Evolutionary conservation across 2,888 invertebrate species (phyloP).

Genomic region (Polydrusus pterygomalis): DNA sequence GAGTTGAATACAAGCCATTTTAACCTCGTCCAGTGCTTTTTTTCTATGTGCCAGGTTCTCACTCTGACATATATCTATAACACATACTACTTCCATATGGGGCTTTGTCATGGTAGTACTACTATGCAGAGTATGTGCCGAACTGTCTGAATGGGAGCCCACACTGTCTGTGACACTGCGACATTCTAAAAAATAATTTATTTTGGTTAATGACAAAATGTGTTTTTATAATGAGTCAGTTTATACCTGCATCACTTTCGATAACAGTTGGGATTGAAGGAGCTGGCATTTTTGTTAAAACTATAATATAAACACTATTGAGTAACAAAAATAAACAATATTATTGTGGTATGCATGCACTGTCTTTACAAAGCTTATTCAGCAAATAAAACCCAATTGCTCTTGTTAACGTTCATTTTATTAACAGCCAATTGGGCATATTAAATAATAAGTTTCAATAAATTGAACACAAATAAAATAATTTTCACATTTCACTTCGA

Average conservation of each 20-base stretch:
- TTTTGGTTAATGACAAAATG: slow-evolving; percentile 54
- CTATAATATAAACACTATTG: slow-evolving; percentile 53
- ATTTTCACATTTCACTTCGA: slow-evolving; percentile 44
- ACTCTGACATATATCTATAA: slow-evolving; percentile 84
- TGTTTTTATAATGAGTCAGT: slow-evolving; percentile 54
- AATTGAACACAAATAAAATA: slow-evolving; percentile 36
- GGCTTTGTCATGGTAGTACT: slow-evolving; percentile 73
- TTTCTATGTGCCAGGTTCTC: slow-evolving; percentile 84
- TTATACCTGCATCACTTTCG: slow-evolving; percentile 67
- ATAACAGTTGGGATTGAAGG: slow-evolving; percentile 63
- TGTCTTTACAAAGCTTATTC: slow-evolving; percentile 41
- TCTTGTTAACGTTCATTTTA: slow-evolving; percentile 43
- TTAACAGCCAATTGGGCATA: slow-evolving; percentile 44
- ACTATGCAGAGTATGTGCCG: slow-evolving; percentile 73
- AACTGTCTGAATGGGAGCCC: slow-evolving; percentile 78
- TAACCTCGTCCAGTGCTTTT: slow-evolving; percentile 89
- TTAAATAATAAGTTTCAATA: slow-evolving; percentile 45
- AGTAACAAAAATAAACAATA: slow-evolving; percentile 55
- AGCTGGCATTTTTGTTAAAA: slow-evolving; percentile 62
- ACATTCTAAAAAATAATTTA: slow-evolving; percentile 64
- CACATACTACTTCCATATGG: slow-evolving; percentile 92
- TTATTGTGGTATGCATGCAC: slow-evolving; percentile 44
- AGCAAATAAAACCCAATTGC: slow-evolving; percentile 37
- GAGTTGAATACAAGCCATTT: slow-evolving; percentile 84
- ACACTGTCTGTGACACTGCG: slow-evolving; percentile 76